Percentiles rank a stretch among this genome's conserved stretches.
These are phyloP conservation scores for Leptonema lineaticorne DNA, from an alignment of 1,140 invertebrate genomes.

Conservation along the genomic window DNA sequence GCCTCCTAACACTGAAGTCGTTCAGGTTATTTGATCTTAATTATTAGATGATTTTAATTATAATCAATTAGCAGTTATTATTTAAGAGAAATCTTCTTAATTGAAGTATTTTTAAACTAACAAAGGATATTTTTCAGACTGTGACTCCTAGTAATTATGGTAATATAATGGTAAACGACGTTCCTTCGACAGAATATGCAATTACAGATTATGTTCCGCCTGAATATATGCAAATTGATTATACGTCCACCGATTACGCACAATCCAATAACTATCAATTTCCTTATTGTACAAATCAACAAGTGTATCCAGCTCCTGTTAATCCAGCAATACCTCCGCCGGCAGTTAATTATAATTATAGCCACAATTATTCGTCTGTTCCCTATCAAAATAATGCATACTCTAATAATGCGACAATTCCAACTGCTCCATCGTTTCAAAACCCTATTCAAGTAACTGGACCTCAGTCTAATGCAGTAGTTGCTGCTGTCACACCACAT, in stretches of 20 bases:
- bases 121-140: neutral
- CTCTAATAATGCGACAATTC: constrained; percentile 1
- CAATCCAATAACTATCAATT: constrained; percentile 31
- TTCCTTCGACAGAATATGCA: neutral
- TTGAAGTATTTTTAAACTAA: too few relatives aligned
- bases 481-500: neutral
- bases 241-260: constrained; percentile 28
- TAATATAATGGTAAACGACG: constrained; percentile 3
- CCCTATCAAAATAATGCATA: constrained; percentile 26
- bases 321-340: constrained; percentile 21
- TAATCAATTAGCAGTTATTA: too few relatives aligned
- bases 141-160: neutral
- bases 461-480: neutral
- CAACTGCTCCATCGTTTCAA: neutral
- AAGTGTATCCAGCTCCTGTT: constrained; percentile 31
- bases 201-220: constrained; percentile 7
- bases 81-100: too few relatives aligned
- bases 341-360: constrained; percentile 12
- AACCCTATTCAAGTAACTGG: neutral
- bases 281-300: constrained; percentile 29
- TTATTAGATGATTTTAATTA: too few relatives aligned
- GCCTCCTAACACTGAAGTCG: neutral
- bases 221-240: constrained; percentile 36
- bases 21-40: neutral
- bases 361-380: constrained; percentile 23